Evolutionary conservation across 2,113 vertebrate species (phyloP).

Genomic region (Calyptomena viridis): DNA sequence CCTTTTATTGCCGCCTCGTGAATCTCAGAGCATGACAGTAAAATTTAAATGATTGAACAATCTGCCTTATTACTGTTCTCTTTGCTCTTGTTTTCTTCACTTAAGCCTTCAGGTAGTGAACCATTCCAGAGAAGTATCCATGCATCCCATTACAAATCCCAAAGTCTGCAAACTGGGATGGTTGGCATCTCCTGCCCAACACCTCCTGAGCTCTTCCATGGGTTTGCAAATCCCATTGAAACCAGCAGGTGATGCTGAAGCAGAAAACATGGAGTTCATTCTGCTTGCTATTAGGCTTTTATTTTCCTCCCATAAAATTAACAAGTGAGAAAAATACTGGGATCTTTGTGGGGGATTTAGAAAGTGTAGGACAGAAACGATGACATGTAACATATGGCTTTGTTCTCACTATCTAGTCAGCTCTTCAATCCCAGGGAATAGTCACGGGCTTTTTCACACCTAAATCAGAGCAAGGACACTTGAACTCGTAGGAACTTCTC

Average conservation of each 20-base stretch:
- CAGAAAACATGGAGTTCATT: conserved; percentile 38
- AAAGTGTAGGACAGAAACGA: not conserved
- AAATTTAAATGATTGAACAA: not conserved
- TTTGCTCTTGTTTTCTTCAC: not conserved
- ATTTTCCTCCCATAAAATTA: not conserved
- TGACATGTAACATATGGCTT: conserved; percentile 10
- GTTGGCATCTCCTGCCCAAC: not conserved
- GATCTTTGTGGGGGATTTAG: not conserved
- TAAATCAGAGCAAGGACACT: not conserved
- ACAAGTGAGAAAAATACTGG: not conserved
- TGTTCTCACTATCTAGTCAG: not conserved
- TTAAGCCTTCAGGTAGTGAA: not conserved
- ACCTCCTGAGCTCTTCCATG: not conserved
- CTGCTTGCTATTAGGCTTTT: conserved; percentile 18
- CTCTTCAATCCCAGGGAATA: not conserved
- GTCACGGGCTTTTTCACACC: not conserved
- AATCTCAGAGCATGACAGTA: not conserved
- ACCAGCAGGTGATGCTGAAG: conserved; percentile 66
- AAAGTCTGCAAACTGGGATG: not conserved
- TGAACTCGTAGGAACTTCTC: not conserved
- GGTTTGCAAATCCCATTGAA: conserved; percentile 39
- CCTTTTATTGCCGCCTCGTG: not conserved
- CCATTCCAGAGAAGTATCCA: not conserved
- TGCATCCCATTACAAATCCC: not conserved
- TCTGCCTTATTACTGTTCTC: not conserved